Evolutionary conservation across 2,113 vertebrate species (phyloP).

Genomic region (Uropsilus gracilis): DNA sequence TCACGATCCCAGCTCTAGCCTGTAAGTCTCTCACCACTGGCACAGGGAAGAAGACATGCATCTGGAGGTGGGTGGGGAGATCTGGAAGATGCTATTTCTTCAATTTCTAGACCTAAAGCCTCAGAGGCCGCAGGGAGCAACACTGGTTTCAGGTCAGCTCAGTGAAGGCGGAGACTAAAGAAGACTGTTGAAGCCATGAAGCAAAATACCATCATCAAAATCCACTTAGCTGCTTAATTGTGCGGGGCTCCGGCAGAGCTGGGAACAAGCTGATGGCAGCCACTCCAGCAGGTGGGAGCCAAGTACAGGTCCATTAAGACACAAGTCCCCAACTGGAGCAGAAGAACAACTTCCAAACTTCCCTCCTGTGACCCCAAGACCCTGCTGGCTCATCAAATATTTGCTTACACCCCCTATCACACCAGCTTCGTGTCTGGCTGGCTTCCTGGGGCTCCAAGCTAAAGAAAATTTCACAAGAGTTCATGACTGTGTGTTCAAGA

Average conservation of each 20-base stretch:
- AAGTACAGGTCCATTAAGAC: not conserved
- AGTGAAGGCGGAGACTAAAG: not conserved
- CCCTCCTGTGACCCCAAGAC: not conserved
- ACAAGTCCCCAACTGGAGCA: not conserved
- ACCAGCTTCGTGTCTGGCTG: not conserved
- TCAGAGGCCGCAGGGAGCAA: not conserved
- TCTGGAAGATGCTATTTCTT: not conserved
- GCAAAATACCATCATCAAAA: not conserved
- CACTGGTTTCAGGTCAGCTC: not conserved
- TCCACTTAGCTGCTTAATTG: not conserved
- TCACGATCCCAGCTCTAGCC: not conserved
- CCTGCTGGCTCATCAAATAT: not conserved
- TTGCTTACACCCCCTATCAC: not conserved
- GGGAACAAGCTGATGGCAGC: not conserved
- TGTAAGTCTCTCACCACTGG: fast-evolving
- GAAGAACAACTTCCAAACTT: not conserved
- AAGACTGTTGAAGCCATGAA: not conserved
- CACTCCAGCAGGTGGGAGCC: fast-evolving
- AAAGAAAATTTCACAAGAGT: not conserved
- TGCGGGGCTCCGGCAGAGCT: not conserved
- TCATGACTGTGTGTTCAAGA: not conserved
- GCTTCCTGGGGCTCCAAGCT: not conserved
- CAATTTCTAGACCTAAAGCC: not conserved
- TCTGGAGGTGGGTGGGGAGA: too few relatives aligned
- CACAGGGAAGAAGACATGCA: fast-evolving